These are phyloP conservation scores for Epinephelus coioides DNA, from an alignment of 2,797 vertebrate species.

Conservation along the genomic window DNA sequence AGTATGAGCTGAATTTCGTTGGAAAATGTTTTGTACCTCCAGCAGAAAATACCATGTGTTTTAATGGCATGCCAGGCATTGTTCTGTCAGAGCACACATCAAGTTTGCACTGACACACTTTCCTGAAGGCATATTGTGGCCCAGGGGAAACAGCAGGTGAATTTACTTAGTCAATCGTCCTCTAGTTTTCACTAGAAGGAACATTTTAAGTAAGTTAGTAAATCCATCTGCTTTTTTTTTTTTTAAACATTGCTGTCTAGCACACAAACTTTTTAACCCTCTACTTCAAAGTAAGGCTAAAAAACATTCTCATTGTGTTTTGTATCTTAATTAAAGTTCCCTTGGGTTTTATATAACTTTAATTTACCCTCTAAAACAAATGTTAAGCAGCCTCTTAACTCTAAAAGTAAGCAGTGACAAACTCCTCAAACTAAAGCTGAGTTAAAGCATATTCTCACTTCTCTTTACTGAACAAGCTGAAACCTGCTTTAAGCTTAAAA, in stretches of 20 bases:
- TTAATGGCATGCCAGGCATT: not conserved
- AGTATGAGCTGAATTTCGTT: not conserved
- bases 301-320: too few relatives aligned
- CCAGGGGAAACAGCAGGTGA: not conserved
- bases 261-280: not conserved
- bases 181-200: not conserved
- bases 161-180: not conserved
- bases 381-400: not conserved
- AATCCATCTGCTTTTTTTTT: too few relatives aligned
- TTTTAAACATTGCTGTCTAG: not conserved
- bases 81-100: not conserved
- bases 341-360: rapidly evolving
- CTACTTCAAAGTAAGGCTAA: too few relatives aligned
- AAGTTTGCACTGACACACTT: not conserved
- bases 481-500: not conserved
- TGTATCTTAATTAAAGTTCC: too few relatives aligned
- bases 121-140: not conserved
- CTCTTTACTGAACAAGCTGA: not conserved
- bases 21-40: not conserved
- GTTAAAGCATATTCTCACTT: not conserved
- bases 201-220: not conserved
- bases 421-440: not conserved
- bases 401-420: not conserved
- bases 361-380: not conserved
- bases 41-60: not conserved